Conservation (phyloP, 1,140 invertebrate genomes). For the Wasmannia auropunctata region DNA sequence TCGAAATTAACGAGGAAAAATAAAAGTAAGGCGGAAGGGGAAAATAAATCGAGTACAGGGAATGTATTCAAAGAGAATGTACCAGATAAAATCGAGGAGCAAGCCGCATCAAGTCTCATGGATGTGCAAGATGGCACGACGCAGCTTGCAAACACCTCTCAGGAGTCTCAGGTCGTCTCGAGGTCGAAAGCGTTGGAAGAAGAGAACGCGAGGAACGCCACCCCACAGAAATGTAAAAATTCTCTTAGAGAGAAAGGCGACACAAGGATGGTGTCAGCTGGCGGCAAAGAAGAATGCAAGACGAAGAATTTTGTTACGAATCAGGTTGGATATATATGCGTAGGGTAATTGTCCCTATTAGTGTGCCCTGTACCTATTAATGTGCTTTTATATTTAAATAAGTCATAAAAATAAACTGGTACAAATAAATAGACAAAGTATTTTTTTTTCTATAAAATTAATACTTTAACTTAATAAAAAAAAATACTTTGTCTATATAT, state of each 20-base stretch:
- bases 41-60: not conserved
- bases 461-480: too few relatives aligned
- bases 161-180: not conserved
- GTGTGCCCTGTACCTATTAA: too few relatives aligned
- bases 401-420: too few relatives aligned
- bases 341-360: too few relatives aligned
- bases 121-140: not conserved
- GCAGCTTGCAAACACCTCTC: not conserved
- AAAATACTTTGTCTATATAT: too few relatives aligned
- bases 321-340: constrained; percentile 28
- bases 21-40: not conserved
- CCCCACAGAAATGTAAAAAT: not conserved
- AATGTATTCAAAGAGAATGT: constrained; percentile 3
- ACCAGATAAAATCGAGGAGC: not conserved
- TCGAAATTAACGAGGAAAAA: not conserved
- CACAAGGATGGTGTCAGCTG: not conserved
- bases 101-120: not conserved
- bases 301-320: not conserved
- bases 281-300: not conserved
- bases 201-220: not conserved
- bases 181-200: too few relatives aligned
- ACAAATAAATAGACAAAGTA: too few relatives aligned
- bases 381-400: too few relatives aligned
- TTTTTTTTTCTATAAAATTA: too few relatives aligned
- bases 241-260: not conserved